phyloP scores from a whole-genome alignment of 2,888 invertebrate species.

The Rhingia campestris region DNA sequence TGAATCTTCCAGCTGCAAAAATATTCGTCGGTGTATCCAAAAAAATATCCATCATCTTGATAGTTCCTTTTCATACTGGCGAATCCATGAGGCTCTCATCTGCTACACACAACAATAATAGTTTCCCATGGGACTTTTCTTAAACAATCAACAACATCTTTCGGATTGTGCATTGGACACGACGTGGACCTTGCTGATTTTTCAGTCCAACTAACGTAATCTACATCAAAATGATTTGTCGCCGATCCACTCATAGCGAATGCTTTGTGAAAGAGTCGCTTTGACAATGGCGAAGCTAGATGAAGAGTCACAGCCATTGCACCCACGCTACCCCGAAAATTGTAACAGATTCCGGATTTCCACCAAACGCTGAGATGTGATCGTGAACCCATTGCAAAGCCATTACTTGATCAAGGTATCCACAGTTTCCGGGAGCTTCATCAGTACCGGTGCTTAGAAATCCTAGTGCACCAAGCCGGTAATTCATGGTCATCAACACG shows the following conservation, averaged over 20 bases:
- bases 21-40: constrained; percentile 84
- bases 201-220: constrained; percentile 84
- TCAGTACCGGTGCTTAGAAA: constrained; percentile 86
- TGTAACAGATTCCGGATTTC: constrained; percentile 86
- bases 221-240: constrained; percentile 83
- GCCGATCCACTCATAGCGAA: constrained; percentile 87
- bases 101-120: constrained; percentile 75
- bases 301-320: constrained; percentile 83
- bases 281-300: constrained; percentile 86
- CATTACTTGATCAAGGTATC: constrained; percentile 87
- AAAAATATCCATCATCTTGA: constrained; percentile 87
- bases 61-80: constrained; percentile 79
- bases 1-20: constrained; percentile 84
- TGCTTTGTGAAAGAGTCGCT: constrained; percentile 87
- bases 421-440: constrained; percentile 87
- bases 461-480: constrained; percentile 82
- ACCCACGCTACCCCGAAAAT: constrained; percentile 85
- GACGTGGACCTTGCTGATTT: constrained; percentile 85
- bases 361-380: constrained; percentile 87
- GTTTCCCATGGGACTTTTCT: constrained; percentile 76
- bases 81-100: constrained; percentile 78
- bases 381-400: constrained; percentile 86
- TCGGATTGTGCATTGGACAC: constrained; percentile 84
- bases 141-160: constrained; percentile 85
- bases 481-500: constrained; percentile 80